Percentiles rank a stretch among this genome's conserved stretches.
These are phyloP conservation scores for Micronycteris hirsuta DNA, from an alignment of 2,113 vertebrate species.

Conservation along the genomic window DNA sequence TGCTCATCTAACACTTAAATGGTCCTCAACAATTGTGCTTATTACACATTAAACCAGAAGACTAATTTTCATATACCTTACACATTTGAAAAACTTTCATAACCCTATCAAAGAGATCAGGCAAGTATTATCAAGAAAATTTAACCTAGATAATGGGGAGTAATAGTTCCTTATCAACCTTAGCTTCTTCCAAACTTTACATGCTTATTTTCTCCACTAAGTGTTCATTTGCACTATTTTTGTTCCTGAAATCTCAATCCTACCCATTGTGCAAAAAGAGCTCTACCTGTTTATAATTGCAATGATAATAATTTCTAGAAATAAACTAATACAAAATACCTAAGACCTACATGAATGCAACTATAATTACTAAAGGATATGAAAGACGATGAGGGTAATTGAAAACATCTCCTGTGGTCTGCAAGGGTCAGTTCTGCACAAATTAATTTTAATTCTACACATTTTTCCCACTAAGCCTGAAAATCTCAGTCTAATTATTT, in stretches of 20 bases:
- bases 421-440: neutral
- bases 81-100: constrained; percentile 9
- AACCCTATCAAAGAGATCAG: neutral
- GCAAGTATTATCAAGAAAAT: neutral
- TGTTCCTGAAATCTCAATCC: neutral
- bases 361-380: neutral
- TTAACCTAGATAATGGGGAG: neutral
- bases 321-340: neutral
- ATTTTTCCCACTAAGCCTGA: neutral
- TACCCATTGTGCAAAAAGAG: neutral
- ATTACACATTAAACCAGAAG: constrained; percentile 17
- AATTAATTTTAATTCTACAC: neutral
- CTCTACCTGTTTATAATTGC: neutral
- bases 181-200: neutral
- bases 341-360: neutral
- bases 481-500: constrained; percentile 3
- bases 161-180: neutral
- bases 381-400: neutral
- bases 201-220: neutral
- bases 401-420: neutral
- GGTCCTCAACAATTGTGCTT: neutral
- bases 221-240: neutral
- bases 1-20: constrained; percentile 17
- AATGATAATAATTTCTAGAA: neutral
- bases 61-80: constrained; percentile 27